These are phyloP conservation scores for Pantherophis alleghaniensis DNA, from an alignment of 2,797 vertebrate species.

Conservation along the genomic window DNA sequence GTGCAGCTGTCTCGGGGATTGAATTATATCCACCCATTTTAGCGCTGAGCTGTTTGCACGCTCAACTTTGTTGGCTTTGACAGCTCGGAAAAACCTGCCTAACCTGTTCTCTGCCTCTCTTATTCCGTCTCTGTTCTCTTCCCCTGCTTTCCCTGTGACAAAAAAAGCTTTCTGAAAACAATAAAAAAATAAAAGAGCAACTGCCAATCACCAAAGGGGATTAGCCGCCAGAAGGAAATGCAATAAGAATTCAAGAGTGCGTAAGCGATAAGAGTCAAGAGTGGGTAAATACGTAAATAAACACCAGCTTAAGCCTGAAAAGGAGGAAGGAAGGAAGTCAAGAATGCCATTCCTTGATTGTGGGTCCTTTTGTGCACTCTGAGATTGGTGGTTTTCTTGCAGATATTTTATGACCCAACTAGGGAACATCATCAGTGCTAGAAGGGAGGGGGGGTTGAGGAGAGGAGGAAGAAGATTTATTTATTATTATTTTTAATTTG, in stretches of 20 bases:
- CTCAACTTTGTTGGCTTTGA: rapidly evolving
- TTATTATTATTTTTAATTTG: no score
- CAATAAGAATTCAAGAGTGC: no score
- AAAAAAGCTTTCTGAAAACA: rapidly evolving
- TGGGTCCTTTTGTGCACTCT: no score
- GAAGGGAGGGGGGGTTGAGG: no score
- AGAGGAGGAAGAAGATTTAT: no score
- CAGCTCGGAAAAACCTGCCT: rapidly evolving
- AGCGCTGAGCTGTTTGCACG: not conserved
- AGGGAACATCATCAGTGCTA: no score
- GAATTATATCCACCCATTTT: rapidly evolving
- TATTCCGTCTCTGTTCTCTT: not conserved
- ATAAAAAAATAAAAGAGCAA: rapidly evolving
- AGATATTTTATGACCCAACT: no score
- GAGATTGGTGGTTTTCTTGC: not conserved
- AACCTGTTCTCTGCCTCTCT: not conserved
- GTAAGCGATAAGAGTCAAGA: not conserved
- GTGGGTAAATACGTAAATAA: not conserved
- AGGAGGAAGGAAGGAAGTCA: not conserved
- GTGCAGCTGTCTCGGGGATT: not conserved
- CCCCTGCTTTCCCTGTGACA: not conserved
- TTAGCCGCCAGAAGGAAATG: rapidly evolving
- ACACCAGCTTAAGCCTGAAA: not conserved
- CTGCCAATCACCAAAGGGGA: rapidly evolving
- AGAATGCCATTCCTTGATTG: not conserved